Base-by-base conservation (phyloP, 2,797 vertebrate species). In the Tapirus indicus region DNA sequence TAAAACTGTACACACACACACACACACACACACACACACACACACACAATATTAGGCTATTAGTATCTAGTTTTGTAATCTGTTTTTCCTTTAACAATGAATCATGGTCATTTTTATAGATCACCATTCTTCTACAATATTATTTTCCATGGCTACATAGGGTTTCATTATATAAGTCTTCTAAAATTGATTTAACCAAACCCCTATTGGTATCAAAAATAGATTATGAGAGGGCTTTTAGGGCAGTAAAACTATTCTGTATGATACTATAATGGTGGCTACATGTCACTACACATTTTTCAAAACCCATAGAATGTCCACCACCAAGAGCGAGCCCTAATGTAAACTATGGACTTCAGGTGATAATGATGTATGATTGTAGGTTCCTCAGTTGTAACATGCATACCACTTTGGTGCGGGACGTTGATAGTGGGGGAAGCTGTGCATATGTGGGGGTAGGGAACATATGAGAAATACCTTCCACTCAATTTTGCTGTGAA, bases 131-230 rank as follows among this genome's bases (percentile, higher is more conserved):
- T 74, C 32, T 71, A 75, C 29, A 88, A 72, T 74, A 88, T 75
- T 90, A 78, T 83, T 88, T 94, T 94, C n/a, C 64, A 85, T 74
- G 32, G 49, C 8, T 88, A 9, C 17, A n/a, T 12, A 78, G 3
- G 25, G 68, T 58, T 94, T 94, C 35, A 69, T 87, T 89, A 83
- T 18, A 85, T 68, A 87, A 64, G 87, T 80, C 62, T 68, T 38
- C 18, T 68, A 87, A 78, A 89, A 83, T 35, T 79, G 35, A 95
- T 49, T 94, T 79, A 68, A 68, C 7, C 1, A 27, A 44, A 69
- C 18, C 16, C 5, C 2, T 58, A 66, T 41, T 87, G 21, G 49
- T 62, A 80, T 41, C 25, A 95, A 80, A 93, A 91, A 62, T 52
- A 84, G 25, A 54, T n/a, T 58, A 74, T 29, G 54, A 94, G 23